Evolutionary conservation across 2,888 invertebrate species (phyloP), one percentile per base, ranked within the genome.

Genomic region (Trichopria drosophilae): DNA sequence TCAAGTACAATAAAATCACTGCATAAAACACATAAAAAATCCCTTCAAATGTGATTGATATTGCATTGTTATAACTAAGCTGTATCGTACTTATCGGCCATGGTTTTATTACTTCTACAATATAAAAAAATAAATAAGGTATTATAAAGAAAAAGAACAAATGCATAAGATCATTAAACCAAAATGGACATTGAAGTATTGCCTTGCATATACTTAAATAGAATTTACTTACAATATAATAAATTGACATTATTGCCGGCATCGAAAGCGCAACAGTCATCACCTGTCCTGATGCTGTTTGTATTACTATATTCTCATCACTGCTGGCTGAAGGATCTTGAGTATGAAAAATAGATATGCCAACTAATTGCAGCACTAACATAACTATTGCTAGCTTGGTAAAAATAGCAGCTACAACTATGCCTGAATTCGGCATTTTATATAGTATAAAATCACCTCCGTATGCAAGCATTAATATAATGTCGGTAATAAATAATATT

Each of bases 1-100:
- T 43, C 35, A 43, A 43, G 35, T 43, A 43, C 43, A 43, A 35
- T 43, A 43, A 43, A 43, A 43, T 43, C 43, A 43, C 43, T 35
- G 43, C 43, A 43, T 43, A 43, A 43, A 43, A 43, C 35, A 35
- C 35, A 35, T 43, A 35, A 43, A 43, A 34, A 43, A 43, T 43
- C 43, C 43, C 43, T 35, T 43, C 43, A 43, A 43, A 43, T 43
- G 43, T 43, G 26, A 43, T 43, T 43, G 43, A 43, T 19, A 43
- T 43, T 34, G 43, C 43, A 43, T 43, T 43, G 35, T 43, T 43
- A 43, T 43, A 43, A 35, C 43, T 43, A 35, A 43, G 43, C 16
- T 43, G 43, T 43, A 43, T 43, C 35, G 43, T 34, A 43, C 43
- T 43, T 43, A 43, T 43, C 18, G 43, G 43, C 43, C 43, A 43